A percentile compares a stretch with the other conserved stretches of the same genome.
phyloP scores from a whole-genome alignment of 2,113 vertebrate species.

The Platysteira castanea region DNA sequence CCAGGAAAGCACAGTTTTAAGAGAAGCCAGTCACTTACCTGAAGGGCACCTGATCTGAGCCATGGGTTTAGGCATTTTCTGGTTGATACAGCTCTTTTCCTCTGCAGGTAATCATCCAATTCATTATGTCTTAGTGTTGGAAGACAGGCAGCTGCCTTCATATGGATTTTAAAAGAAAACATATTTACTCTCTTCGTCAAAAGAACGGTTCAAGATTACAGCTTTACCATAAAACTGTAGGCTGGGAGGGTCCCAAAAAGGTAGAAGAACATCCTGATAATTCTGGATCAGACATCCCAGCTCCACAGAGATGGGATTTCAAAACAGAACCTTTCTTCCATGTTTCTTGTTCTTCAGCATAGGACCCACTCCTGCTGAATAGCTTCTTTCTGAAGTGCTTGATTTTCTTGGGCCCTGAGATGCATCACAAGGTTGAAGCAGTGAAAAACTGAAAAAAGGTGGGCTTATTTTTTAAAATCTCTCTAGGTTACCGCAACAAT shows the following conservation, averaged over 20 bases:
- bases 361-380: neutral
- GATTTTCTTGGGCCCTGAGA: neutral
- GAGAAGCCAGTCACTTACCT: neutral
- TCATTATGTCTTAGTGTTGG: neutral
- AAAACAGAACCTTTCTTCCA: neutral
- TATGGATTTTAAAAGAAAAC: neutral
- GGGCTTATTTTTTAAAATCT: neutral
- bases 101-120: neutral
- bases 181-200: neutral
- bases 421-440: neutral
- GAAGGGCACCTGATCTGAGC: neutral
- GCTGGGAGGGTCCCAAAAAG: neutral
- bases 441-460: neutral
- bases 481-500: neutral
- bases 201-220: neutral
- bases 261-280: neutral
- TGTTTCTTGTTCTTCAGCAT: neutral
- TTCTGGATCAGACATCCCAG: neutral
- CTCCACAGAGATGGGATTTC: neutral
- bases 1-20: neutral
- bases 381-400: neutral
- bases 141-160: neutral
- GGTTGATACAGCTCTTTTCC: neutral
- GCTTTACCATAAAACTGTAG: neutral
- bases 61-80: neutral